Base-by-base conservation (phyloP, 2,797 vertebrate species). In the Sarcoramphus papa region DNA sequence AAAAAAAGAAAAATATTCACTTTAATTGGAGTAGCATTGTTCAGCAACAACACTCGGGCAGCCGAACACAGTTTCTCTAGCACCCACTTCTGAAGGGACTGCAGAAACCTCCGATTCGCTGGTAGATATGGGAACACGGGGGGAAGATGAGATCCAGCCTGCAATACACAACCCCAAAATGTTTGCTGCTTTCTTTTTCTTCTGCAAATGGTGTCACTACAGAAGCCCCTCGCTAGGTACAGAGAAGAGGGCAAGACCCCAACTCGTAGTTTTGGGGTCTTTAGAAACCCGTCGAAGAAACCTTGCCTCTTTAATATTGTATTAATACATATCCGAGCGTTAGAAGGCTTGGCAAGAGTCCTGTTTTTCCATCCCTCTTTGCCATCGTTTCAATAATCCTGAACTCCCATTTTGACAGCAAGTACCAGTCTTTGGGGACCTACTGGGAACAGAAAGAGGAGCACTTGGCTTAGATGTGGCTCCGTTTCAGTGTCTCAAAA, bases 321-420 rank as follows among this genome's bases (percentile, higher is more conserved):
- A n/a, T 30, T 1, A 33, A 72, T 5, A 12, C 13, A 7, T 8
- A 17, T 12, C 13, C 2, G 4, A 72, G 53, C 0, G 2, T 18
- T 56, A 21, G 57, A 75, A 50, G 40, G 14, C 35, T 30, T 37
- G 10, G 37, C 37, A 37, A 37, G 37, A 37, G 37, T 11, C 37
- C 37, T 37, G 37, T 37, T 37, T 37, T 37, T 37, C 37, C 37
- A 37, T 37, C 37, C 37, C 37, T 37, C 12, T 45, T 33, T 15
- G 23, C n/a, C 13, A 18, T 14, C 30, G 21, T 47, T 64, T 60
- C 74, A 27, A 6, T 21, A 59, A 50, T 12, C n/a, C 40, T 9
- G 2, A 72, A 14, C 57, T 74, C 23, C 70, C 41, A 51, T 23
- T 76, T 21, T 24, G 33, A 73, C 33, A 35, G 56, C n/a, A 65